Evolutionary conservation across 1,140 invertebrate genomes (phyloP), one percentile per base, ranked within the genome.

Genomic region (Brachionus calyciflorus): DNA sequence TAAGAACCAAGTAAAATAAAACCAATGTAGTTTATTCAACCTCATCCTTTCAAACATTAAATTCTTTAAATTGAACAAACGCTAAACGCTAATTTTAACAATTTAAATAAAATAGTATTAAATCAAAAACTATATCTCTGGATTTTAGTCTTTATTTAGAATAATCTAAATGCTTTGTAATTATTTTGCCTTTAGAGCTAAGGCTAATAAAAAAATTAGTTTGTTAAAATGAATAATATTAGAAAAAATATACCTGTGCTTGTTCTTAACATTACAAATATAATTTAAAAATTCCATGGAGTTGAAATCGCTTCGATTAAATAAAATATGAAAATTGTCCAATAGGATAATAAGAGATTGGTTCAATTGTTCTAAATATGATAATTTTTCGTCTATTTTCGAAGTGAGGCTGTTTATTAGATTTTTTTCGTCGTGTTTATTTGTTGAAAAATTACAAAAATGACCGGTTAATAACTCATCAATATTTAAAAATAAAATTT

Each of bases 401-500:
- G 19, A 24, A 0, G 44, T 65, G 14, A 65, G 9, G 26, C 6
- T 44, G 24, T 44, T 65, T 19, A 44, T 65, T 24, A 44, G 44
- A n/a, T 44, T 44, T 6, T 24, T 65, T 19, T 37, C n/a, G 14
- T 14, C n/a, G 14, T 46, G 5, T 46, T 7, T 7, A 17, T 46
- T 9, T 44, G 30, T 33, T 17, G 55, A 60, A 9, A 37, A 19
- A 17, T 17, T 17, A 19, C 3, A 37, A n/a, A 37, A 17, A 37
- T 60, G 37, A 60, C 55, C 55, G 55, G 55, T 37, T 19, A 60
- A 60, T 30, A n/a, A n/a, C n/a, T 65, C 60, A 21, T 65, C 60
- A 41, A 65, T 65, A 65, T 65, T 65, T 26, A 65, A 44, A 65
- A 44, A 65, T 14, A 65, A 65, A 26, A 65, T 65, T 65, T 65